Evolutionary conservation across 1,140 invertebrate genomes (phyloP), one percentile per base, ranked within the genome.

Genomic region (Drosophila athabasca): DNA sequence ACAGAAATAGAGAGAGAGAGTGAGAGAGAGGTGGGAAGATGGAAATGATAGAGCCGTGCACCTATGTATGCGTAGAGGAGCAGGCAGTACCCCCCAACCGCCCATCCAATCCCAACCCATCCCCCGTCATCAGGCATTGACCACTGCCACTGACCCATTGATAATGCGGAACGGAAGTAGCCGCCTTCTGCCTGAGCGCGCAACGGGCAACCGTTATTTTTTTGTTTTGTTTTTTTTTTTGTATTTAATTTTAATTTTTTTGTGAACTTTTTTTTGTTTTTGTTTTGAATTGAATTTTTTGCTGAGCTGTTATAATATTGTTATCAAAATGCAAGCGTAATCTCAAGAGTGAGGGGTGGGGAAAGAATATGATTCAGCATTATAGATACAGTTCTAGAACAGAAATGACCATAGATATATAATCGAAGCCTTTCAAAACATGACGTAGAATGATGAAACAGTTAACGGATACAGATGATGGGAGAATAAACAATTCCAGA

Each of bases 131-230:
- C 35, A 75, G 45, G 44, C 62, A 67, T 67, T 76, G 72, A 76
- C 71, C 71, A 76, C 71, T 76, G 72, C 71, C 55, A 76, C 72
- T 82, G 80, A 84, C 80, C 81, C 61, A 84, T 75, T 81, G 79
- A 81, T 83, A 83, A 83, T 79, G 76, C 81, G 67, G 43, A 84
- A 58, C 81, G 81, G 81, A 84, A 84, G 81, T 73, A 73, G 46
- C 53, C 35, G 35, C 35, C 35, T 39, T 39, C 35, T 39, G 31
- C 31, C 31, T 35, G 31, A 11, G 31, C 11, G 60, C 50, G 45
- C 43, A 43, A 54, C 26, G 24, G 24, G 24, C 31, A 58, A 58
- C 39, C 43, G 41, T 31, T 55, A 48, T 31, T 58, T 68, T 69
- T 68, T 31, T 19, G 17, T 19, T 19, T 19, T 19, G 17, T 19